These are phyloP conservation scores for Sebastes itinus DNA, from an alignment of 2,797 vertebrate species.

Conservation along the genomic window DNA sequence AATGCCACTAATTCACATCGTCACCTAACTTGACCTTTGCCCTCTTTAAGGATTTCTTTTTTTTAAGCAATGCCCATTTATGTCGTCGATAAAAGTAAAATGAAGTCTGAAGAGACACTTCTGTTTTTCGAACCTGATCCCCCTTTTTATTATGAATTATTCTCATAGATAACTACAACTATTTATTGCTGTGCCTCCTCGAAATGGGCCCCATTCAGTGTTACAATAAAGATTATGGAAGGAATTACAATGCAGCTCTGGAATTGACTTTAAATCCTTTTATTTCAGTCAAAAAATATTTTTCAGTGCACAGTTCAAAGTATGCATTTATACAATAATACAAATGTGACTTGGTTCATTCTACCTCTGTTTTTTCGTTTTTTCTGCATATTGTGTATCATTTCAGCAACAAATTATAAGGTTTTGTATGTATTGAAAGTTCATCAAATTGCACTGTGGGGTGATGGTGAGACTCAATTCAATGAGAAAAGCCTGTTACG, in stretches of 20 bases:
- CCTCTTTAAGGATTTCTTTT: not conserved
- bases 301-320: not conserved
- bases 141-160: not conserved
- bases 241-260: not conserved
- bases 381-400: not conserved
- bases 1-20: not conserved
- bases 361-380: not conserved
- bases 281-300: not conserved
- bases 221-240: not conserved
- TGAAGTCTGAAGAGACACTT: not conserved
- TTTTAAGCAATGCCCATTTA: not conserved
- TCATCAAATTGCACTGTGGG: not conserved
- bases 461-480: not conserved
- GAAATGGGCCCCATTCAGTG: not conserved
- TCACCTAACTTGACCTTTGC: not conserved
- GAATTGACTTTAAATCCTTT: not conserved
- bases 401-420: not conserved
- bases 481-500: not conserved
- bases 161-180: not conserved
- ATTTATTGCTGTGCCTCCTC: not conserved
- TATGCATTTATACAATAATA: not conserved
- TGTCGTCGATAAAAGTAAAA: not conserved
- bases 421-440: not conserved
- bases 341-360: not conserved
- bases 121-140: not conserved